phyloP scores from a whole-genome alignment of 2,113 vertebrate species.

The Callipepla californica region DNA sequence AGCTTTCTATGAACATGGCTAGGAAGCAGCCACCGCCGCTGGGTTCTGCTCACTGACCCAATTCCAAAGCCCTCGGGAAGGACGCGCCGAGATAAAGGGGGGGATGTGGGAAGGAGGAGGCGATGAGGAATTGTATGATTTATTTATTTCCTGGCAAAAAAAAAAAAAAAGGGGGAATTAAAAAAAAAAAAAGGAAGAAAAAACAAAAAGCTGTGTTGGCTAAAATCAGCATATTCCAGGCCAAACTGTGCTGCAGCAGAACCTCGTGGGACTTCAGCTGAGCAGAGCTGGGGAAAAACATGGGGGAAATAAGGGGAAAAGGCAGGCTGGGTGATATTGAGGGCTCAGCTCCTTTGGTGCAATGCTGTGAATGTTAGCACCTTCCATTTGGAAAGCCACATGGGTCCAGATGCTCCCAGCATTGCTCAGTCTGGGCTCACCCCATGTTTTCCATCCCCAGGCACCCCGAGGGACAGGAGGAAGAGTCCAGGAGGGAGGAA shows the following conservation, averaged over 20 bases:
- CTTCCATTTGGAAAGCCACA: not conserved
- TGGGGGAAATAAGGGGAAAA: fast-evolving
- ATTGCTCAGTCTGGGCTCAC: not conserved
- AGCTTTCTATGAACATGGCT: slow-evolving; percentile 54
- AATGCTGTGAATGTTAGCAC: fast-evolving
- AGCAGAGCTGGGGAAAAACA: not conserved
- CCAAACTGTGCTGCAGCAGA: not conserved
- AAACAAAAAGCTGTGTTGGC: not conserved
- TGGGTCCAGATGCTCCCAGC: not conserved
- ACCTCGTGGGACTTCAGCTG: not conserved
- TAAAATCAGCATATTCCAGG: slow-evolving; percentile 11
- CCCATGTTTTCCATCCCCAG: slow-evolving; percentile 25
- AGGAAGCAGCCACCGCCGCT: not conserved
- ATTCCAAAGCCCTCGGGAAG: slow-evolving; percentile 35
- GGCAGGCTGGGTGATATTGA: not conserved
- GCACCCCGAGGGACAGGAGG: slow-evolving; percentile 47
- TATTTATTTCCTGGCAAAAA: not conserved
- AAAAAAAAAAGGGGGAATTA: too few species aligned
- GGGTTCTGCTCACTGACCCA: not conserved
- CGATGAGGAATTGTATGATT: not conserved
- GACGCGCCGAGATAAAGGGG: not conserved
- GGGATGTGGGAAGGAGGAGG: not conserved
- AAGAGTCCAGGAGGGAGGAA: slow-evolving; percentile 27
- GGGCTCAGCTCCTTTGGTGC: not conserved
- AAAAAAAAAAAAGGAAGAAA: too few species aligned